Evolutionary conservation across 2,113 vertebrate species (phyloP), one percentile per base, ranked within the genome.

Genomic region (Porphyrio hochstetteri): DNA sequence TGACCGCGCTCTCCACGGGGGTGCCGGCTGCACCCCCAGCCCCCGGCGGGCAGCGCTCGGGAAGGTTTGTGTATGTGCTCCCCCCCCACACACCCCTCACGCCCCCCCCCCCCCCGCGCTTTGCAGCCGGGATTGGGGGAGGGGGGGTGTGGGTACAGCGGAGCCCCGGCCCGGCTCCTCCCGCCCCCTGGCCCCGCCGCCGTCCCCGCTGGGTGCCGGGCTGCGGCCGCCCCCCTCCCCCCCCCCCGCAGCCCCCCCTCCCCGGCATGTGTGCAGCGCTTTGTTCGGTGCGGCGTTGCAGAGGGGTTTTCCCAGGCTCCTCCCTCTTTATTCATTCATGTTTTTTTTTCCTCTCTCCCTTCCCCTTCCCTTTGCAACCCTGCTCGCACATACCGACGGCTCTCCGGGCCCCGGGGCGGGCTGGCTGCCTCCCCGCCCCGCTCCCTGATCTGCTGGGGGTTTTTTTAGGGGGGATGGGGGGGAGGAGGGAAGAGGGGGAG

Each of bases 281-380:
- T 98, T 98, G 97, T 98, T 98, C 97, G 95, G 97, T 89, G 97
- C 97, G 95, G 97, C 97, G 98, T 97, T 98, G 98, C 98, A 96
- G 98, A 98, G 99, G 99, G 99, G 99, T 99, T 99, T 99, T 99
- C 99, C 99, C 99, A 98, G 98, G 98, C 99, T 99, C 99, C 99
- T 97, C 99, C 99, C 98, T 98, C 96, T 96, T 85, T 92, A 94
- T 97, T 97, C 98, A 98, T 98, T 98, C 98, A 98, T 98, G 89
- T 23, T 80, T 95, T 95, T 92, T 94, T 95, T 93, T 56, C 48
- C 48, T 96, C 94, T 95, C 88, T 57, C 86, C 89, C 65, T 94
- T 48, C 68, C 69, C 57, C n/a, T 84, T 85, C 84, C n/a, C 42
- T 82, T 83, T 52, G 61, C 78, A 70, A 31, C 60, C 71, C 82